Base-by-base conservation (phyloP, 1,140 invertebrate genomes). In the Amyelois transitella region DNA sequence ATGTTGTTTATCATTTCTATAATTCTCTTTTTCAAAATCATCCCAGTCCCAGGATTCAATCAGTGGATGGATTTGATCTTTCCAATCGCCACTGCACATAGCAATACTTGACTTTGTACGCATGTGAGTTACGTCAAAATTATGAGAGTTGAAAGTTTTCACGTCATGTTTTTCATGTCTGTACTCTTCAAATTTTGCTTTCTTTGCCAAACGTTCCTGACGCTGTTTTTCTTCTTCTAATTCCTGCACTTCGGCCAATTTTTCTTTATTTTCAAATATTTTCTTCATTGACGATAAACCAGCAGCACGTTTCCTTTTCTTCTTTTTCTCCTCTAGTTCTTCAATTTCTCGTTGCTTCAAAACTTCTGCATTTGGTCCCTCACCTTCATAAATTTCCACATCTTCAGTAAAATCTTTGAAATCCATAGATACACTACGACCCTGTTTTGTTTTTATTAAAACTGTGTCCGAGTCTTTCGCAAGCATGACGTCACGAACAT, bases 181-280 rank as follows among this genome's bases (percentile, higher is more conserved):
- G 57, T 62, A 65, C 69, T 79, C 72, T 85, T 70, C 89, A 69
- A 77, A 77, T 88, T 78, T 88, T 12, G 90, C 73, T 57, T 90
- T 91, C 22, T 89, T 89, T 10, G 85, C 73, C 19, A 80, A 60
- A 53, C 87, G 75, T 43, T 81, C 82, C 62, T 80, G 72, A 20
- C 78, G 78, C 6, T 70, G 61, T 63, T 83, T 90, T 74, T 77
- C 91, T 73, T 82, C 79, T 79, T 79, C 77, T 69, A 63, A 73
- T 60, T 89, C 88, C 66, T 89, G 77, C 12, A 88, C 88, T 76
- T 93, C 93, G 58, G 92, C 91, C 18, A 91, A 88, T 52, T 84
- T 90, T 72, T 94, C 93, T 72, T 94, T 94, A 20, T 93, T 93
- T 85, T 95, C 94, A 76, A 95, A 95, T 55, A 94, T 92, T 79